These are phyloP conservation scores for Zosterops hypoxanthus DNA, from an alignment of 2,113 vertebrate species.

Conservation along the genomic window DNA sequence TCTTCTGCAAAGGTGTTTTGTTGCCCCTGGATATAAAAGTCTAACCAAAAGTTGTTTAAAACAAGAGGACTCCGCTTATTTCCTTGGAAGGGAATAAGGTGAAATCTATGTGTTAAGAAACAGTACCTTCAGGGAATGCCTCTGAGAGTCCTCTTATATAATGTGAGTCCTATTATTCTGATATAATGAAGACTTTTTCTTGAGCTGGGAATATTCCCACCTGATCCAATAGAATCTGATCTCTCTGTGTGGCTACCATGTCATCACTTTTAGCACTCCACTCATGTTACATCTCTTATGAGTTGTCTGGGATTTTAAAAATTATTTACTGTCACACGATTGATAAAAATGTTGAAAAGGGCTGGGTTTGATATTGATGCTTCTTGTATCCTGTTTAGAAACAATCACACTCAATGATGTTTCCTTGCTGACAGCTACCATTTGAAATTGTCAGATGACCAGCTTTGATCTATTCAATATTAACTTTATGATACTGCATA, in stretches of 20 bases:
- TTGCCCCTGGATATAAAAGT: background rate
- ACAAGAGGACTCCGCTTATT: background rate
- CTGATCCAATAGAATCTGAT: background rate
- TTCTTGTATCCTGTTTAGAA: background rate
- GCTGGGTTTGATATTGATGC: background rate
- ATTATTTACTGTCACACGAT: background rate
- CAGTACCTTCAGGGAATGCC: background rate
- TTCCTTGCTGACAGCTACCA: background rate
- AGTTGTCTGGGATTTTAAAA: background rate
- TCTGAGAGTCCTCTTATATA: background rate
- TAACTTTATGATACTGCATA: background rate
- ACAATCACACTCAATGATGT: background rate
- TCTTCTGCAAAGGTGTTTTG: background rate
- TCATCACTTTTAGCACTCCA: background rate
- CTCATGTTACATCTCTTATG: background rate
- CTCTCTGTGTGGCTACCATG: background rate
- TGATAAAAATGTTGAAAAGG: background rate
- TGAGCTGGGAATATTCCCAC: background rate
- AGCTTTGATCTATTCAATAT: background rate
- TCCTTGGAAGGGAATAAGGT: background rate
- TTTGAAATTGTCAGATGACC: background rate
- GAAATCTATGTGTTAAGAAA: background rate
- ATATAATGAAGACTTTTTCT: background rate
- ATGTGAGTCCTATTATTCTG: too few species aligned
- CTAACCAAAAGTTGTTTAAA: background rate